phyloP scores from a whole-genome alignment of 2,113 vertebrate genomes.

The Grus americana region DNA sequence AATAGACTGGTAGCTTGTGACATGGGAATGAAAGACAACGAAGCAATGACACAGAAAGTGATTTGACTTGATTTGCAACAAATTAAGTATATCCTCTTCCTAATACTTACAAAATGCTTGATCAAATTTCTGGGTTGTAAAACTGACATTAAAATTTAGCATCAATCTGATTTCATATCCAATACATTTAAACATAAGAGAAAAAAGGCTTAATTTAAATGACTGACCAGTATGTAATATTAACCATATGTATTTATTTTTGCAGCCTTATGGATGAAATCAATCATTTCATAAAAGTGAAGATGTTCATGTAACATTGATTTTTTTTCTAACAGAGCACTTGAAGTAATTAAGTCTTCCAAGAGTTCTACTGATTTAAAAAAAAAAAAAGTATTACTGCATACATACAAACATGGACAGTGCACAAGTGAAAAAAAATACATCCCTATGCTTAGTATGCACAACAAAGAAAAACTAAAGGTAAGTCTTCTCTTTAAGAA shows the following conservation, averaged over 20 bases:
- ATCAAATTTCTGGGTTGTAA: neutral
- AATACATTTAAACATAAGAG: neutral
- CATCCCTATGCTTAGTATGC: rapidly evolving
- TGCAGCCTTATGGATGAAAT: neutral
- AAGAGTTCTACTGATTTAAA: neutral
- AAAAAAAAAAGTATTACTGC: neutral
- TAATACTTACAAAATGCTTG: neutral
- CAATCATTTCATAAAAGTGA: neutral
- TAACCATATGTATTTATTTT: neutral
- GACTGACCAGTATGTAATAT: neutral
- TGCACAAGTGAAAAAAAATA: neutral
- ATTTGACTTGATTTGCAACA: neutral
- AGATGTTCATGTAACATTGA: neutral
- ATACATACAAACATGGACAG: neutral
- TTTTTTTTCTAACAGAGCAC: neutral
- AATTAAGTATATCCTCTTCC: neutral
- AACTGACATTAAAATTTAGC: neutral
- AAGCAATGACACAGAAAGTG: neutral
- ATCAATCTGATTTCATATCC: neutral
- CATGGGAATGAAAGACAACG: neutral
- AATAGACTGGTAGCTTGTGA: neutral
- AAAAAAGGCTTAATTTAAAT: neutral
- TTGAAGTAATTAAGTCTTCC: neutral
- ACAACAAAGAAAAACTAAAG: neutral
- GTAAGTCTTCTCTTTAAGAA: neutral